Conservation (phyloP, 2,888 invertebrate species). For the Glaucopsyche alexis region DNA sequence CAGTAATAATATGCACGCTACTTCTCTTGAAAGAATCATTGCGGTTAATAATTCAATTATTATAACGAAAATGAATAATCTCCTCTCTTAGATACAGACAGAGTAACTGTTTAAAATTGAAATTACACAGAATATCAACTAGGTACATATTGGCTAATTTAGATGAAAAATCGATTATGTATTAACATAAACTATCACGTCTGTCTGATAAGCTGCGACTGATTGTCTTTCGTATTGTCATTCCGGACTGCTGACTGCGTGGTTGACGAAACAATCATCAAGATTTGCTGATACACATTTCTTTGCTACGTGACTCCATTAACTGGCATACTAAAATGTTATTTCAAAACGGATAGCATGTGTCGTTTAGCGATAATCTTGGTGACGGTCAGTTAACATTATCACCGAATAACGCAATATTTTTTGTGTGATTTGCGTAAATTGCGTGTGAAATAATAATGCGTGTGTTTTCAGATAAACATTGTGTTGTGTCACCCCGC, state of each 20-base stretch:
- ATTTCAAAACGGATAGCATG: constrained; percentile 52
- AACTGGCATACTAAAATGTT: constrained; percentile 46
- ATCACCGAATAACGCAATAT: constrained; percentile 29
- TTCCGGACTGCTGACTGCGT: constrained; percentile 31
- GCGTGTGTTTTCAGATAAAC: constrained; percentile 38
- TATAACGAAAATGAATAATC: no score
- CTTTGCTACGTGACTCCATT: constrained; percentile 49
- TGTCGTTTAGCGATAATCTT: constrained; percentile 53
- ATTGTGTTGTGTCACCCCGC: constrained; percentile 45
- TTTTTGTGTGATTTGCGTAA: constrained; percentile 12
- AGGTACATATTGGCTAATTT: constrained; percentile 54
- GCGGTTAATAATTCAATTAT: neutral
- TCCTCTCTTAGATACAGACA: neutral
- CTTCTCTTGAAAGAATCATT: constrained; percentile 60
- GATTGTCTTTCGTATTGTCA: constrained; percentile 20
- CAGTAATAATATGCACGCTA: constrained; percentile 47
- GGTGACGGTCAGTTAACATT: constrained; percentile 59
- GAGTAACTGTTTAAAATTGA: neutral
- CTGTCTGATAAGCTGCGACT: constrained; percentile 29
- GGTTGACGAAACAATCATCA: constrained; percentile 40
- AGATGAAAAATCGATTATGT: constrained; percentile 21
- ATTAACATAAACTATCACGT: constrained; percentile 29
- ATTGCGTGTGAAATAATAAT: constrained; percentile 36
- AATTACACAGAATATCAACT: constrained; percentile 36
- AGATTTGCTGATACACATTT: constrained; percentile 36